A percentile compares a stretch with the other conserved stretches of the same genome.
phyloP scores from a whole-genome alignment of 1,140 invertebrate species.

The Lepidotrigona ventralis region DNA sequence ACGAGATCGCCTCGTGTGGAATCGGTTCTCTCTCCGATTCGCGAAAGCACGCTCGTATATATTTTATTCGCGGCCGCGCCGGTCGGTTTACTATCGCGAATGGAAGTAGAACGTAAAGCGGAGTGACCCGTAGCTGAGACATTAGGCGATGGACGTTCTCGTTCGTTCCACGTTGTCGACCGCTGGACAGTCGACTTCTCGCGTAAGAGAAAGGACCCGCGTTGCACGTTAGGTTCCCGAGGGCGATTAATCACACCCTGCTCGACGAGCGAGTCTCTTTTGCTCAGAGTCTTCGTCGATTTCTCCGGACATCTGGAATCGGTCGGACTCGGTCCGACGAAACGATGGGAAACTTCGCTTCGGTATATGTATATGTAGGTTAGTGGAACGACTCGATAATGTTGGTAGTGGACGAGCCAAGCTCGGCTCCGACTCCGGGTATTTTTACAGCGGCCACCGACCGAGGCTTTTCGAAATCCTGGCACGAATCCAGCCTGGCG shows the following conservation, averaged over 20 bases:
- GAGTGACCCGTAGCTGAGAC: neutral
- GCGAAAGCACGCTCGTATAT: slow-evolving; percentile 23
- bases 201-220: neutral
- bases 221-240: neutral
- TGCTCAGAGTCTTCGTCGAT: neutral
- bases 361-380: slow-evolving; percentile 1
- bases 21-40: slow-evolving; percentile 29
- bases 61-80: slow-evolving; percentile 15
- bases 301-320: neutral
- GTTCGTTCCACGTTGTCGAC: neutral
- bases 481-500: slow-evolving; percentile 12
- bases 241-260: slow-evolving; percentile 13
- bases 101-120: slow-evolving; percentile 35
- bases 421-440: neutral
- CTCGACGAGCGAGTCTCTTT: neutral
- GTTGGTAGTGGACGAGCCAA: neutral
- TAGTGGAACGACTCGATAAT: slow-evolving; percentile 29
- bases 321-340: neutral
- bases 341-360: neutral
- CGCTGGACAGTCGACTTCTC: neutral
- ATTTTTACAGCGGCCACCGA: neutral
- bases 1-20: slow-evolving; percentile 30
- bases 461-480: slow-evolving; percentile 30
- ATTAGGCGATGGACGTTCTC: slow-evolving; percentile 10
- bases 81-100: neutral